These are phyloP conservation scores for Spheniscus humboldti DNA, from an alignment of 2,797 vertebrate species.

Conservation along the genomic window DNA sequence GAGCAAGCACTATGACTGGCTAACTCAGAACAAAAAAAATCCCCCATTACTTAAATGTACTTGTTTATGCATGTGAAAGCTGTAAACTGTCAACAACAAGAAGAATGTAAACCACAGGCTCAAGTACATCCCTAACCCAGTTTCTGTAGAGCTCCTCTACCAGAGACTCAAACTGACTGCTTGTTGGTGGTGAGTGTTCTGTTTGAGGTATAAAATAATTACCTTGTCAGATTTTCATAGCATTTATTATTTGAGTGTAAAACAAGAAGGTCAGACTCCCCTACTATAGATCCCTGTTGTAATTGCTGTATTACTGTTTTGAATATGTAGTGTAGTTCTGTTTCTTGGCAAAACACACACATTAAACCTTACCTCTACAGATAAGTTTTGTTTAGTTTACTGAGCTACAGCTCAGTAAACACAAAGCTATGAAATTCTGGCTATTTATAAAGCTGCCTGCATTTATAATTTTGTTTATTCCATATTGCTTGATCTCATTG, in stretches of 20 bases:
- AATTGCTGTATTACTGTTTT: constrained; percentile 15
- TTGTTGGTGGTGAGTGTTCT: neutral
- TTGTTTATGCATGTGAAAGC: neutral
- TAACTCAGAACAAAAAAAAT: neutral
- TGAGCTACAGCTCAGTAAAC: neutral
- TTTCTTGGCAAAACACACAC: neutral
- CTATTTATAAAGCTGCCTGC: neutral
- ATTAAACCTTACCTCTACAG: neutral
- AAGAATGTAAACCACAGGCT: neutral
- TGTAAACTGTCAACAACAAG: neutral
- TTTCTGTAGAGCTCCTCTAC: neutral
- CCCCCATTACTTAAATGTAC: neutral
- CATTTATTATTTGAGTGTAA: neutral
- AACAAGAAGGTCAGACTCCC: constrained; percentile 11
- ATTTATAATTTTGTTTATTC: constrained; percentile 23
- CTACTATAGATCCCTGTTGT: neutral
- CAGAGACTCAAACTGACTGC: neutral
- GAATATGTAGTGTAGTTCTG: neutral
- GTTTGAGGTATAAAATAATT: constrained; percentile 40
- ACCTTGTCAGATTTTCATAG: constrained; percentile 6
- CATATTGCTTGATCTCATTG: neutral
- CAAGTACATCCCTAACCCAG: neutral
- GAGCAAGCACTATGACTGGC: neutral
- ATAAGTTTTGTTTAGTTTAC: neutral
- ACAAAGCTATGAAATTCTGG: neutral